Conservation (phyloP, 2,888 invertebrate genomes). For the Drosophila subsilvestris region DNA sequence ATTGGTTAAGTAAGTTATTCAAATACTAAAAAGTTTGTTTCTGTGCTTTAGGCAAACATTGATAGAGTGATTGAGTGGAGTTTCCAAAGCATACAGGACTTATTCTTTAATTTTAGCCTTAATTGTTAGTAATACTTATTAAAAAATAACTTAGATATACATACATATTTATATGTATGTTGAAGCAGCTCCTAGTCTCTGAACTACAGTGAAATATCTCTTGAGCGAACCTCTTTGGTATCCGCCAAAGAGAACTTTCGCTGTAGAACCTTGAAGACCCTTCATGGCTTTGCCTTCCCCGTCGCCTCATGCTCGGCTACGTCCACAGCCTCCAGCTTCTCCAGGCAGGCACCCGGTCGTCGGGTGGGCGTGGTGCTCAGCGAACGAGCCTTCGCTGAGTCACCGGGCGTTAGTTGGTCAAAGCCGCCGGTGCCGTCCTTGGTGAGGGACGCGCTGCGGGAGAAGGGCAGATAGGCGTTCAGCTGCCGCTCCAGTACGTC, state of each 20-base stretch:
- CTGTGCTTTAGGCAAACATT: background rate
- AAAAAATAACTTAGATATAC: conserved; percentile 1
- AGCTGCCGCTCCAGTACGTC: conserved; percentile 87
- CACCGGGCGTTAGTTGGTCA: conserved; percentile 39
- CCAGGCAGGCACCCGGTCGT: conserved; percentile 39
- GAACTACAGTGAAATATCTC: background rate
- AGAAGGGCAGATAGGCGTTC: conserved; percentile 88
- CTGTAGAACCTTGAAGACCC: too few species aligned
- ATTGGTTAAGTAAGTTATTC: background rate
- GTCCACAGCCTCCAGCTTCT: conserved; percentile 61
- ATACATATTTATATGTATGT: conserved; percentile 11
- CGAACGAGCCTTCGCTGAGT: conserved; percentile 43
- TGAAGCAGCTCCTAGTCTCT: conserved; percentile 9
- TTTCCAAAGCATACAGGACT: background rate
- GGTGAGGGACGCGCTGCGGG: conserved; percentile 65
- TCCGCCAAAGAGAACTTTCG: too few species aligned
- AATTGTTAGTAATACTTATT: conserved; percentile 39
- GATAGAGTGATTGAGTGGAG: background rate
- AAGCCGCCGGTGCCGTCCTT: conserved; percentile 49
- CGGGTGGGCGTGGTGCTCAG: conserved; percentile 65
- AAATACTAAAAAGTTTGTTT: background rate
- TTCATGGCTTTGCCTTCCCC: background rate
- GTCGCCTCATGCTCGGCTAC: conserved; percentile 46
- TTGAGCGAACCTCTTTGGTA: background rate
- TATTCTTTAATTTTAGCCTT: conserved; percentile 15